These are phyloP conservation scores for Macroramphosus scolopax DNA, from an alignment of 2,797 vertebrate species.

Conservation along the genomic window DNA sequence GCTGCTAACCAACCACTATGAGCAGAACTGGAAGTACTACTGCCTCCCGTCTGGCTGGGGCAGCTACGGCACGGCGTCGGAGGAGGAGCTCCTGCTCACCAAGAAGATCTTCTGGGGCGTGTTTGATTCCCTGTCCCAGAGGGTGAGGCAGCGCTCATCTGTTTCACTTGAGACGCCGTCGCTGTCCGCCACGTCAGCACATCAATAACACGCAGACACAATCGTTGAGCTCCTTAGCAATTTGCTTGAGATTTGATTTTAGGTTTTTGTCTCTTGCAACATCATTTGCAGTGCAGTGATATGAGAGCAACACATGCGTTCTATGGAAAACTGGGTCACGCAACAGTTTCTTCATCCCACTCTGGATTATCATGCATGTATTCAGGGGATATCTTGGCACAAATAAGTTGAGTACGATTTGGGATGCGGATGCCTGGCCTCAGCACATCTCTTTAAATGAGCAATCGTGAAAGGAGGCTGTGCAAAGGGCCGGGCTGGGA, in stretches of 20 bases:
- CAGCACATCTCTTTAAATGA: constrained; percentile 72
- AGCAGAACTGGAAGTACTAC: constrained; percentile 99
- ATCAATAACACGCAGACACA: too few relatives aligned
- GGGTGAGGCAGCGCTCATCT: constrained; percentile 76
- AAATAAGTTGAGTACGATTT: constrained; percentile 22
- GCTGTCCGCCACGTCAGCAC: too few relatives aligned
- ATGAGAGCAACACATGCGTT: background rate
- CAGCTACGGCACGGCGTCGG: constrained; percentile 90
- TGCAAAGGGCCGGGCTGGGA: constrained; percentile 42
- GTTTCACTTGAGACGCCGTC: background rate
- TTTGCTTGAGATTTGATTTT: too few relatives aligned
- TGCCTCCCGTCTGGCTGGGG: constrained; percentile 95
- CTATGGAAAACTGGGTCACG: background rate
- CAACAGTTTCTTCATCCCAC: background rate
- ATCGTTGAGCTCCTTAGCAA: too few relatives aligned
- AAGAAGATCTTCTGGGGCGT: constrained; percentile 99
- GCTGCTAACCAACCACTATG: constrained; percentile 96
- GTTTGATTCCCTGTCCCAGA: constrained; percentile 96
- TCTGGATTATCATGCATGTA: background rate
- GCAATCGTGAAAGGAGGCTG: constrained; percentile 37
- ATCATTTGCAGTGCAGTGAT: background rate
- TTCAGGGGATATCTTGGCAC: background rate
- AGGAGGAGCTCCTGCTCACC: constrained; percentile 94
- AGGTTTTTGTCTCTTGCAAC: too few relatives aligned
- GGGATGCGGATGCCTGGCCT: constrained; percentile 37